phyloP scores from a whole-genome alignment of 2,888 invertebrate species.

The Drosophila colorata region DNA sequence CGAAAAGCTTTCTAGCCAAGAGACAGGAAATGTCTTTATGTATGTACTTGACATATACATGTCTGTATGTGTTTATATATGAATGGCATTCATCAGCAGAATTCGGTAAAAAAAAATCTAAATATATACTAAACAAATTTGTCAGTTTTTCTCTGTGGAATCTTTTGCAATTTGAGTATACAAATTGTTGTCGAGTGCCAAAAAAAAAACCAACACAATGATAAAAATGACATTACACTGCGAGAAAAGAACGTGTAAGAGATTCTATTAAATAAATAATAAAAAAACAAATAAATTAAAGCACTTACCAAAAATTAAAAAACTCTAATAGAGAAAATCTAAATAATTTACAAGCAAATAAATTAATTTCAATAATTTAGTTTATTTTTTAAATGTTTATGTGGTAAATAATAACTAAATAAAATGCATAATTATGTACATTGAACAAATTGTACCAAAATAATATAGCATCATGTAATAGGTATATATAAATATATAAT shows the following conservation, averaged over 20 bases:
- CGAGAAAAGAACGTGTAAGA: conserved; percentile 15
- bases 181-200: conserved; percentile 63
- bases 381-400: conserved; percentile 64
- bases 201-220: conserved; percentile 45
- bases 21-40: conserved; percentile 56
- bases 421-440: conserved; percentile 66
- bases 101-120: conserved; percentile 11
- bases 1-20: conserved; percentile 20
- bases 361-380: conserved; percentile 66
- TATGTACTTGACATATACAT: conserved; percentile 1
- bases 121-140: conserved; percentile 45
- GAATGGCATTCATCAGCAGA: conserved; percentile 28
- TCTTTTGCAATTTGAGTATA: conserved; percentile 42
- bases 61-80: conserved; percentile 15
- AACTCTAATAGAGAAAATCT: not conserved
- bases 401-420: conserved; percentile 60
- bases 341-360: conserved; percentile 10
- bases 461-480: conserved; percentile 25
- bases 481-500: conserved; percentile 13
- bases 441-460: conserved; percentile 68
- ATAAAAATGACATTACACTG: conserved; percentile 36
- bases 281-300: not conserved
- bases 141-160: conserved; percentile 53
- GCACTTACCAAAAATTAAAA: conserved; percentile 56
- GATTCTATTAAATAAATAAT: not conserved